A percentile compares a stretch with the other conserved stretches of the same genome.
Evolutionary conservation across 2,888 invertebrate genomes (phyloP).

Genomic region (Drosophila tripunctata): DNA sequence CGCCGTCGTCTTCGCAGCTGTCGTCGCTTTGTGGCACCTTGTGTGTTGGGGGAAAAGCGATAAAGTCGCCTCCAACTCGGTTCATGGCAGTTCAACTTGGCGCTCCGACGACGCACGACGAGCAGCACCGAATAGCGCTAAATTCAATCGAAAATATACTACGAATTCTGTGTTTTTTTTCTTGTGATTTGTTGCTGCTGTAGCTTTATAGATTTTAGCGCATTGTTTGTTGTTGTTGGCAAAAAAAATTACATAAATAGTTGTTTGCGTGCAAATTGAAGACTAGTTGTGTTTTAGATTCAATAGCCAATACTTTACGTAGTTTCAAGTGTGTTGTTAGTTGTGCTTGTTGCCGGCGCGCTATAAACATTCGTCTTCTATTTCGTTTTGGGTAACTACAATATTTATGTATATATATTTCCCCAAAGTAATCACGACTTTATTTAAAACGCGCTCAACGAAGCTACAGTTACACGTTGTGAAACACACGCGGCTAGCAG

Average conservation of each 20-base stretch:
- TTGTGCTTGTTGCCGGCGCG: slow-evolving; percentile 34
- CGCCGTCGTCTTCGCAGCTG: slow-evolving; percentile 8
- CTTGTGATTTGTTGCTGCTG: slow-evolving; percentile 33
- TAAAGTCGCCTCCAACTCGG: slow-evolving; percentile 45
- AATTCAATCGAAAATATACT: slow-evolving; percentile 4
- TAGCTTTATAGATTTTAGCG: slow-evolving; percentile 17
- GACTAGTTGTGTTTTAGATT: slow-evolving; percentile 24
- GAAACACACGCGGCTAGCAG: slow-evolving; percentile 57
- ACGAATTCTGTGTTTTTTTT: slow-evolving; percentile 4
- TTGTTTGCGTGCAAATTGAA: slow-evolving; percentile 29
- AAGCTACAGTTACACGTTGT: slow-evolving; percentile 60
- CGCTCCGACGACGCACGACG: slow-evolving; percentile 62
- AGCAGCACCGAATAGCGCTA: slow-evolving; percentile 16
- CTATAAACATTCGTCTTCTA: slow-evolving; percentile 57
- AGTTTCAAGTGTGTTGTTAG: slow-evolving; percentile 59
- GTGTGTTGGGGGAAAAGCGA: slow-evolving; percentile 73
- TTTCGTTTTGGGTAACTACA: slow-evolving; percentile 66
- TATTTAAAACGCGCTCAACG: slow-evolving; percentile 12
- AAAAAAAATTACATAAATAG: slow-evolving; percentile 59
- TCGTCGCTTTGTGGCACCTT: slow-evolving; percentile 51
- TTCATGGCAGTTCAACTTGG: slow-evolving; percentile 73
- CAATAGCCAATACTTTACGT: slow-evolving; percentile 63
- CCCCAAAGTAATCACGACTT: slow-evolving; percentile 42
- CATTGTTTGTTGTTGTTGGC: slow-evolving; percentile 28
- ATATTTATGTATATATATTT: slow-evolving; percentile 27